Conservation (phyloP, 2,113 vertebrate genomes). For the Proteles cristata region DNA sequence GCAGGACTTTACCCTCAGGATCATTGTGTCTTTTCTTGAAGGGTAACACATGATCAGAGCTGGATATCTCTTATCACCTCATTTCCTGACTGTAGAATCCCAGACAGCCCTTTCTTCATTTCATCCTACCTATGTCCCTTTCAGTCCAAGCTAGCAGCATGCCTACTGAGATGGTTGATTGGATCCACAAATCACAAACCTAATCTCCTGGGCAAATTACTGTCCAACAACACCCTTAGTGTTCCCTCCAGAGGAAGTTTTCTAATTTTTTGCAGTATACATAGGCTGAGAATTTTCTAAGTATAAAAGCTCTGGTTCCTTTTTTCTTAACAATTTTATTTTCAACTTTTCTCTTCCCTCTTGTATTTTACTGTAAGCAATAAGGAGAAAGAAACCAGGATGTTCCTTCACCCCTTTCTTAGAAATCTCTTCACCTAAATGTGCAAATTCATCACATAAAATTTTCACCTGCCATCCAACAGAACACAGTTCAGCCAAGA, state of each 20-base stretch:
- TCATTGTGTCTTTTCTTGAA: constrained; percentile 35
- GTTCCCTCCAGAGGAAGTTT: neutral
- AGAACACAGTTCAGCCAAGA: neutral
- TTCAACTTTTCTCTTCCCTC: neutral
- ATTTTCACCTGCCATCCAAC: neutral
- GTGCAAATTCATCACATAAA: neutral
- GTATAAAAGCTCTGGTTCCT: neutral
- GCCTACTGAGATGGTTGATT: constrained; percentile 16
- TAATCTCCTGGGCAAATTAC: neutral
- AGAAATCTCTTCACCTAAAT: constrained; percentile 10
- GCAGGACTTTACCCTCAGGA: neutral
- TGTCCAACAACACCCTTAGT: neutral
- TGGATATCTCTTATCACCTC: neutral
- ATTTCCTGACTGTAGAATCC: constrained; percentile 21
- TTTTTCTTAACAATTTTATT: neutral
- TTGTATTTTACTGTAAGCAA: neutral
- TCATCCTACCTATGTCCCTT: neutral
- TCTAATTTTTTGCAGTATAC: neutral
- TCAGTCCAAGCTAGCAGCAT: neutral
- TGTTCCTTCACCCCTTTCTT: neutral
- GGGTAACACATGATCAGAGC: neutral
- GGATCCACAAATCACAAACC: neutral
- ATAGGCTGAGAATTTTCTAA: neutral
- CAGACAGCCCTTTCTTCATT: neutral
- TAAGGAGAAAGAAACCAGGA: neutral